These are phyloP conservation scores for Poeciliopsis turrubarensis DNA, from an alignment of 2,113 vertebrate genomes.

Conservation along the genomic window DNA sequence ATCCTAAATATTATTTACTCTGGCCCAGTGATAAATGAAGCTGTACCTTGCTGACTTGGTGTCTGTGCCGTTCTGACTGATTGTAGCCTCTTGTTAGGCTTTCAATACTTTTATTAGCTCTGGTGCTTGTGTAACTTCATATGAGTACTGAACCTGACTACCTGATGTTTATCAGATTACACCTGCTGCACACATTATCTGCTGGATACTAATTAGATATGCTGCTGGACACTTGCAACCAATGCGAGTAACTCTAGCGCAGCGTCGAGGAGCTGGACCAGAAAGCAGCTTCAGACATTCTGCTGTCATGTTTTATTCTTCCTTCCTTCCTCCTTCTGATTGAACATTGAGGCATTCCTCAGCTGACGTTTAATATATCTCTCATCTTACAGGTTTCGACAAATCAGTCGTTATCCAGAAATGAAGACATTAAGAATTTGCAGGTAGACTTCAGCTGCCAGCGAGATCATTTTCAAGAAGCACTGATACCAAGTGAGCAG, in stretches of 20 bases:
- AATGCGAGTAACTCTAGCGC: not conserved
- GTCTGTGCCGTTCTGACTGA: slow-evolving; percentile 23
- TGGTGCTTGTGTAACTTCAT: slow-evolving; percentile 5
- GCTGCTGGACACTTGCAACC: slow-evolving; percentile 6
- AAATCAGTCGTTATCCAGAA: slow-evolving; percentile 3
- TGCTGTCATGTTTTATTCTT: not conserved
- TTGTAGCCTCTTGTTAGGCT: slow-evolving; percentile 34
- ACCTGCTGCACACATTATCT: slow-evolving; percentile 1
- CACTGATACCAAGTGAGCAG: slow-evolving; percentile 16
- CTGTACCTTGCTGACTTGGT: slow-evolving; percentile 46
- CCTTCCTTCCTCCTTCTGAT: not conserved
- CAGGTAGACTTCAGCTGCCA: slow-evolving; percentile 31
- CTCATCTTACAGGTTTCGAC: slow-evolving; percentile 36
- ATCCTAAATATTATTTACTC: slow-evolving; percentile 47
- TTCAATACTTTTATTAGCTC: slow-evolving; percentile 10
- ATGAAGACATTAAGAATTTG: slow-evolving; percentile 32
- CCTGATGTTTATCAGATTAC: slow-evolving; percentile 41
- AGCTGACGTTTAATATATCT: slow-evolving; percentile 10
- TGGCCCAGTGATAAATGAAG: slow-evolving; percentile 31
- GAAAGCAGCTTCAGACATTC: not conserved
- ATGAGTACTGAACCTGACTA: slow-evolving; percentile 5
- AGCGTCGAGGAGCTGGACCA: not conserved
- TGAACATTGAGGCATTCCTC: not conserved
- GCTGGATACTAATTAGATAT: slow-evolving; percentile 18
- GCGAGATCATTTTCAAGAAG: not conserved